Percentiles rank a stretch among this genome's conserved stretches.
Evolutionary conservation across 2,113 vertebrate species (phyloP).

Genomic region (Bufo bufo): DNA sequence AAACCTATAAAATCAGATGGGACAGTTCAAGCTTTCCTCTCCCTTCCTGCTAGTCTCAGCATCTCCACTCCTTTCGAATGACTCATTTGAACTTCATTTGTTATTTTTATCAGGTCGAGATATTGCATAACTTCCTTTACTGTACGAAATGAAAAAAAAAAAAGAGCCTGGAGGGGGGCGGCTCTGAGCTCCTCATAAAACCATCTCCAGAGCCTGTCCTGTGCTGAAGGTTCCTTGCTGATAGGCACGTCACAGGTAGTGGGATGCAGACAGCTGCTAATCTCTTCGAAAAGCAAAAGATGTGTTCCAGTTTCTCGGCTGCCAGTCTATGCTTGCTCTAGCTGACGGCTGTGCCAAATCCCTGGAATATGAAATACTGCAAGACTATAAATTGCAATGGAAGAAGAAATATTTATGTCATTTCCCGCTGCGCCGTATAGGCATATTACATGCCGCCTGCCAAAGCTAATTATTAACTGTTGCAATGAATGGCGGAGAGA

Average conservation of each 20-base stretch:
- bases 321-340: conserved; percentile 39
- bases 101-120: conserved; percentile 24
- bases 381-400: conserved; percentile 31
- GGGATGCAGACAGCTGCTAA: conserved; percentile 54
- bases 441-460: not conserved
- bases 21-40: conserved; percentile 30
- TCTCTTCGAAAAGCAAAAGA: conserved; percentile 37
- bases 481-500: not conserved
- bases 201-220: conserved; percentile 22
- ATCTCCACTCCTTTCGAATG: conserved; percentile 40
- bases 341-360: conserved; percentile 31
- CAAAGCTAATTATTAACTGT: not conserved
- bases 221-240: conserved; percentile 24
- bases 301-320: conserved; percentile 29
- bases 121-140: conserved; percentile 49
- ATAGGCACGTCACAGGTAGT: conserved; percentile 48
- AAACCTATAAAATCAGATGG: conserved; percentile 44
- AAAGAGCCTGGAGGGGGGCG: not conserved
- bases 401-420: conserved; percentile 42
- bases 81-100: conserved; percentile 44
- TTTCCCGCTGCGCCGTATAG: conserved; percentile 24
- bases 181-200: not conserved
- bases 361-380: not conserved
- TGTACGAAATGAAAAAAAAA: not conserved
- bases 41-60: conserved; percentile 31